Base-by-base conservation (phyloP, 2,888 invertebrate species). In the Pomacea canaliculata region DNA sequence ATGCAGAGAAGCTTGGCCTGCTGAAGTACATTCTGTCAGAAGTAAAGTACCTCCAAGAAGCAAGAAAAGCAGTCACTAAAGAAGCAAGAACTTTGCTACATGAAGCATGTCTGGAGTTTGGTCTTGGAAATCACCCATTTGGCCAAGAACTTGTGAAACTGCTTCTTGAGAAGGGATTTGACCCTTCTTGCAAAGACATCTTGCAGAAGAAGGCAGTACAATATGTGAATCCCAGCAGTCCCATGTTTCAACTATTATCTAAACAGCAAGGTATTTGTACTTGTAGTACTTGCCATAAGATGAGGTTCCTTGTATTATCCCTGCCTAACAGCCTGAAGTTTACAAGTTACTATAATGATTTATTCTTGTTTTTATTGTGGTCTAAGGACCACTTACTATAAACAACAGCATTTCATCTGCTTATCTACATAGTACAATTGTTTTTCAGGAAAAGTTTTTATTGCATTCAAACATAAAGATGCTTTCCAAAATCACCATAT, bases 141-240 rank as follows among this genome's bases (percentile, higher is more conserved):
- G 73, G 49, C 13, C 23, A 49, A 37, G 60, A 71, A 23, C 74
- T 79, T 48, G 75, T 75, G n/a, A n/a, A 51, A 46, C 37, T 81
- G 12, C 78, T 85, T 16, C 56, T 83, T 65, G 76, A 82, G 7
- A 82, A 81, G 59, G 82, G 81, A 1, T 76, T 81, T 73, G 80
- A 83, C 72, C 76, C 74, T 5, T 71, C 71, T 13, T 70, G 66
- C 8, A 66, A 68, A 46, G 82, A 85, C 74, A 70, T 56, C 9
- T 62, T 70, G 46, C 77, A 78, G 3, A 78, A 78, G 37, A 74
- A 79, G 13, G 79, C 85, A 4, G 77, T 82, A 16, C 82, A 85
- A 10, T 85, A 84, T 73, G 70, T 83, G 12, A 76, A 78, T n/a
- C 56, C 59, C 7, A 68, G 63, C 27, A 74, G 74, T n/a, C 27